These are phyloP conservation scores for Temnothorax nylanderi DNA, from an alignment of 1,140 invertebrate species.

Conservation along the genomic window DNA sequence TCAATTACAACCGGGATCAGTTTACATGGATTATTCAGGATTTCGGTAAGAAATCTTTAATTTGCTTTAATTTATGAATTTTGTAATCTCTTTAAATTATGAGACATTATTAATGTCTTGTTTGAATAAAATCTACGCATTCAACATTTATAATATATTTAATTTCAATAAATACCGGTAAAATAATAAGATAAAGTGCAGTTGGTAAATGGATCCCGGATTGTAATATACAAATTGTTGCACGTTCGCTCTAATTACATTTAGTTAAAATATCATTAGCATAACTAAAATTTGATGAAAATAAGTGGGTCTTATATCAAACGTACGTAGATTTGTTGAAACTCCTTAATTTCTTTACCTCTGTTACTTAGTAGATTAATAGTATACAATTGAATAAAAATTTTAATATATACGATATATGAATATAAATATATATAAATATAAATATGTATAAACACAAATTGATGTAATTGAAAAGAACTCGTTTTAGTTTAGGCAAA, in stretches of 20 bases:
- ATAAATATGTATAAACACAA: conserved; percentile 79
- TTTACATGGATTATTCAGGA: background rate
- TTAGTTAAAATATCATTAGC: conserved; percentile 73
- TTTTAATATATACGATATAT: conserved; percentile 79
- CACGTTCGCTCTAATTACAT: conserved; percentile 75
- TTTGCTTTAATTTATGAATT: background rate
- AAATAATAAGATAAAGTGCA: background rate
- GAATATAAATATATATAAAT: conserved; percentile 78
- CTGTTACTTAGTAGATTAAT: conserved; percentile 78
- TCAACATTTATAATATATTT: conserved; percentile 17
- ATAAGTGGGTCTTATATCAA: conserved; percentile 59
- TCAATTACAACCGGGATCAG: conserved; percentile 21
- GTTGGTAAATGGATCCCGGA: conserved; percentile 41
- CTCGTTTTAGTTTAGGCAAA: conserved; percentile 78
- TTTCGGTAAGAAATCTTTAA: background rate
- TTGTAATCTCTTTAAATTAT: background rate
- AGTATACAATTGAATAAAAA: conserved; percentile 78
- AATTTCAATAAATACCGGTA: conserved; percentile 19
- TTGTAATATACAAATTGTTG: conserved; percentile 69
- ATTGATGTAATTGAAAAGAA: conserved; percentile 82
- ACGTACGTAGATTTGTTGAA: conserved; percentile 73
- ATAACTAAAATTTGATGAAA: conserved; percentile 65
- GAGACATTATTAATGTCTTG: background rate
- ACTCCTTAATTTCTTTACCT: conserved; percentile 76
- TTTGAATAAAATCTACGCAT: conserved; percentile 10